Conservation (phyloP, 2,888 invertebrate species). For the Eulithis testata region DNA sequence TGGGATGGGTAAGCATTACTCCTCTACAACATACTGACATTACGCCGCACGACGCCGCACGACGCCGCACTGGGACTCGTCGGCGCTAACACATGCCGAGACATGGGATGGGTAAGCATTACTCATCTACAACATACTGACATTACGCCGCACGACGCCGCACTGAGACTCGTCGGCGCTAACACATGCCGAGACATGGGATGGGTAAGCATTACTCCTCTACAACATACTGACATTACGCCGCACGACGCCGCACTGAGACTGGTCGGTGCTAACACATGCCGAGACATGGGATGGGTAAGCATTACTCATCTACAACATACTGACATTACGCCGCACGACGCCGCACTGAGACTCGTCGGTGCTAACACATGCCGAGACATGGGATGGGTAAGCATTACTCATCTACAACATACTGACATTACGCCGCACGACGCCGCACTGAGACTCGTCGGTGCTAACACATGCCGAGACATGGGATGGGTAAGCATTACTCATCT, state of each 20-base stretch:
- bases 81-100: conserved; percentile 91
- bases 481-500: conserved; percentile 43
- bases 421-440: conserved; percentile 89
- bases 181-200: conserved; percentile 87
- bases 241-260: conserved; percentile 90
- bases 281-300: conserved; percentile 73
- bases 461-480: conserved; percentile 86
- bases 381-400: conserved; percentile 45
- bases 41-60: conserved; percentile 84
- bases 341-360: conserved; percentile 91
- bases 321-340: no score
- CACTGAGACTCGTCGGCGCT: conserved; percentile 93
- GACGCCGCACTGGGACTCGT: conserved; percentile 92
- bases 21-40: no score
- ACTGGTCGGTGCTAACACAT: conserved; percentile 93
- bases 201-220: conserved; percentile 42
- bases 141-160: conserved; percentile 88
- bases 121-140: no score
- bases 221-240: no score
- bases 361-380: conserved; percentile 91
- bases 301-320: no score
- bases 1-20: conserved; percentile 45
- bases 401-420: no score
- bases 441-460: conserved; percentile 93
- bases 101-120: conserved; percentile 45